Evolutionary conservation across 2,113 vertebrate species (phyloP), one percentile per base, ranked within the genome.

Genomic region (Sakesphorus luctuosus): DNA sequence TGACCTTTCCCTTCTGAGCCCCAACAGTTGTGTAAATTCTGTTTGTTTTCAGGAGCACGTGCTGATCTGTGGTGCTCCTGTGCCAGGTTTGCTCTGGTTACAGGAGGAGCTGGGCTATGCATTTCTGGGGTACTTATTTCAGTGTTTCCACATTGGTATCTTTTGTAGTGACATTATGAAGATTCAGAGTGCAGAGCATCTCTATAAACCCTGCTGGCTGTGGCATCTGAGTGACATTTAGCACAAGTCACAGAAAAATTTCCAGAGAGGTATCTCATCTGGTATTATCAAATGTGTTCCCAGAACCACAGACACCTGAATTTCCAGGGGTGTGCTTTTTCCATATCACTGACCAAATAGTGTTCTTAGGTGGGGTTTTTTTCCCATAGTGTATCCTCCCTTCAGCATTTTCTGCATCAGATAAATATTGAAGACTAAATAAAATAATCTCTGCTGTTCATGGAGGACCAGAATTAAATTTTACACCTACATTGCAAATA

Each of bases 1-100:
- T 94, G 92, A 68, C 58, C 24, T 86, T 80, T 95, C 25, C 25
- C n/a, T 67, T 79, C 58, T 59, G 81, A 21, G n/a, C 11, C 29
- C 62, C 1, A 0, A 15, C 29, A 78, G 66, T 43, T 21, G 20
- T 2, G 7, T 66, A 74, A 59, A 44, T 78, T 68, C 52, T 78
- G 8, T 75, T 89, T 74, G 31, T 33, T 81, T 84, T 78, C 33
- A 47, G n/a, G 46, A 53, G 29, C n/a, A 47, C 11, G 1, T 56
- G 26, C 52, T 75, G 6, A 18, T 55, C 61, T 84, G 35, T 93
- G 24, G 5, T 44, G 29, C 11, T 66, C 35, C 66, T 61, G n/a
- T 59, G 31, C 46, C 36, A 26, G 13, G 5, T 69, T 79, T 79
- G 25, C 11, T 46, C n/a, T 46, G 20, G 19, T 80, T 89, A 43